These are phyloP conservation scores for Gryon sp. DNA, from an alignment of 1,140 invertebrate genomes.

Conservation along the genomic window DNA sequence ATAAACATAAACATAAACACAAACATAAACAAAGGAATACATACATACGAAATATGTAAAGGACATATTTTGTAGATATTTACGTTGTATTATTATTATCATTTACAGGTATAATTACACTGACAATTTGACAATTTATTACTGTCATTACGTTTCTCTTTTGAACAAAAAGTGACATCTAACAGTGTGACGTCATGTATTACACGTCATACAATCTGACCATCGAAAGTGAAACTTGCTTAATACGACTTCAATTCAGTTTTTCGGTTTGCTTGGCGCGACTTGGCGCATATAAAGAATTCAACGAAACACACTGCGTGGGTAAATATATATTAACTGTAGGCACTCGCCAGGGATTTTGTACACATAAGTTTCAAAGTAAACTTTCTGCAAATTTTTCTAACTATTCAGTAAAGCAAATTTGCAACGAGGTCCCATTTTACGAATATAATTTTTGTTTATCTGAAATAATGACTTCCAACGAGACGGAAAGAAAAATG, in stretches of 20 bases:
- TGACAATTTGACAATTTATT: no score
- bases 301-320: conserved; percentile 24
- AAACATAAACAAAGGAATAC: neutral
- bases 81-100: no score
- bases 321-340: conserved; percentile 43
- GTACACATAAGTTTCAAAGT: no score
- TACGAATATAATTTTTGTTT: no score
- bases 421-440: no score
- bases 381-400: conserved; percentile 12
- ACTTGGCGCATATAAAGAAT: conserved; percentile 3
- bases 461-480: no score
- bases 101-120: no score
- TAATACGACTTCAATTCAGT: conserved; percentile 26
- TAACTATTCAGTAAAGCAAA: no score
- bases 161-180: conserved; percentile 37
- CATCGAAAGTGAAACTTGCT: conserved; percentile 54
- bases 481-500: no score
- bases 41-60: no score
- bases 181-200: conserved; percentile 28
- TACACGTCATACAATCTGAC: conserved; percentile 29
- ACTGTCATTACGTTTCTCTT: conserved; percentile 46
- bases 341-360: conserved; percentile 17
- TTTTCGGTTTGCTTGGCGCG: conserved; percentile 15
- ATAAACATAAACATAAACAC: no score
- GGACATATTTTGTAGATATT: no score